Base-by-base conservation (phyloP, 1,140 invertebrate genomes). In the Saccostrea cuccullata region DNA sequence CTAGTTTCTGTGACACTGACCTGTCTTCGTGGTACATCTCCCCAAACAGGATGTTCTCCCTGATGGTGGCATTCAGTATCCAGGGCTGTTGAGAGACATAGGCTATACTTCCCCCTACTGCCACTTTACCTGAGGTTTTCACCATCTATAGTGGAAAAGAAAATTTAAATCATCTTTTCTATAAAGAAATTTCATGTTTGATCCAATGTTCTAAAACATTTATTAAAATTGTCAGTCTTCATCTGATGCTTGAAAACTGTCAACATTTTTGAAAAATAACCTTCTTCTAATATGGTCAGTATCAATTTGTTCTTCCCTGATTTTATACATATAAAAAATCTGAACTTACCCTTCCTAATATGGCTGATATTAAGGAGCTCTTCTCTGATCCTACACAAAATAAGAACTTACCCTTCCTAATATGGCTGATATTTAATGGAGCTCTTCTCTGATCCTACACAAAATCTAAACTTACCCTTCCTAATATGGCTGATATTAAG, bases 381-480 rank as follows among this genome's bases (percentile, higher is more conserved):
- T 99, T 99, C 55, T 98, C 98, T 56, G 97, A 97, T 86, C 98
- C 98, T 2, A 99, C 47, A 47, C 47, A 47, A 47, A 47, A 47
- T 47, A n/a, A n/a, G 30, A 36, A 82, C 94, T 92, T 91, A 99
- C 98, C 96, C 98, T 98, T 40, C 98, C 98, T 0, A 98, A 96
- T 82, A 98, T 95, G 2, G 98, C 97, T 26, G 97, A 97, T 55
- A 98, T 36, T 2, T 95, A 2, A 99, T 95, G 55, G 98, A 98
- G 92, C 97, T 98, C 95, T 99, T 99, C 55, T 98, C 98, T 56
- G 97, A 97, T 86, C 98, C 98, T 2, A 99, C 47, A 47, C 47
- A 47, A 47, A 47, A 47, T 47, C 47, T 47, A 0, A 8, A 84
- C 94, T 92, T 91, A 99, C 98, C 96, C 98, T 98, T 47, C 98